A percentile compares a stretch with the other conserved stretches of the same genome.
Evolutionary conservation across 2,888 invertebrate species (phyloP).

Genomic region (Gibbula magus): DNA sequence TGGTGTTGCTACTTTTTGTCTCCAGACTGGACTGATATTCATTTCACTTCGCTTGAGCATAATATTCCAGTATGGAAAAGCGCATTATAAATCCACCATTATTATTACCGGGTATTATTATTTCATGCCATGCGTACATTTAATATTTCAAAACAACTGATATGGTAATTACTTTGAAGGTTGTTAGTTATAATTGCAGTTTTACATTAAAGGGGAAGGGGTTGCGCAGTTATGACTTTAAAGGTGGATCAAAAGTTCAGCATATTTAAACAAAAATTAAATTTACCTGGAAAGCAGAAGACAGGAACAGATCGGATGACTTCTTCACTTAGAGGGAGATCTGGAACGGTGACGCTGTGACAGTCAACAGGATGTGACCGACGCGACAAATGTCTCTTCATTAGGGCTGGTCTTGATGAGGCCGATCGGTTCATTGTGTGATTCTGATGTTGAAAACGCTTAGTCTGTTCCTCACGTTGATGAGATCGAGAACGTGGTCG

Average conservation of each 20-base stretch:
- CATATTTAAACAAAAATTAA: background rate
- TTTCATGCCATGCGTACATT: too few relatives aligned
- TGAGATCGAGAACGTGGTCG: background rate
- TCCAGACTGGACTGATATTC: too few relatives aligned
- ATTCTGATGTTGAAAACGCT: background rate
- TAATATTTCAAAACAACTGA: too few relatives aligned
- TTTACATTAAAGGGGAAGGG: background rate
- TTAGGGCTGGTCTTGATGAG: background rate
- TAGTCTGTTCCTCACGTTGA: background rate
- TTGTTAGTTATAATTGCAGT: background rate
- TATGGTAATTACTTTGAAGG: too few relatives aligned
- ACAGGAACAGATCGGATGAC: constrained; percentile 63
- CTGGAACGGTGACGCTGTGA: constrained; percentile 18
- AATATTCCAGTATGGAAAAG: too few relatives aligned
- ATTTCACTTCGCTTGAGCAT: too few relatives aligned
- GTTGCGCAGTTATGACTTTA: background rate
- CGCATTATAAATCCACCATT: too few relatives aligned
- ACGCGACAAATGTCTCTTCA: constrained; percentile 14
- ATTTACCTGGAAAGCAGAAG: constrained; percentile 71
- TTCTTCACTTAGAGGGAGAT: constrained; percentile 65
- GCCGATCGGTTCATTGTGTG: background rate
- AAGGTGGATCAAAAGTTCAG: background rate
- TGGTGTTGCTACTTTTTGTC: too few relatives aligned
- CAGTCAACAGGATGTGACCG: background rate
- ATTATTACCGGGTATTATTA: too few relatives aligned